phyloP scores from a whole-genome alignment of 2,888 invertebrate species.

The Hipparchia sbordonii region DNA sequence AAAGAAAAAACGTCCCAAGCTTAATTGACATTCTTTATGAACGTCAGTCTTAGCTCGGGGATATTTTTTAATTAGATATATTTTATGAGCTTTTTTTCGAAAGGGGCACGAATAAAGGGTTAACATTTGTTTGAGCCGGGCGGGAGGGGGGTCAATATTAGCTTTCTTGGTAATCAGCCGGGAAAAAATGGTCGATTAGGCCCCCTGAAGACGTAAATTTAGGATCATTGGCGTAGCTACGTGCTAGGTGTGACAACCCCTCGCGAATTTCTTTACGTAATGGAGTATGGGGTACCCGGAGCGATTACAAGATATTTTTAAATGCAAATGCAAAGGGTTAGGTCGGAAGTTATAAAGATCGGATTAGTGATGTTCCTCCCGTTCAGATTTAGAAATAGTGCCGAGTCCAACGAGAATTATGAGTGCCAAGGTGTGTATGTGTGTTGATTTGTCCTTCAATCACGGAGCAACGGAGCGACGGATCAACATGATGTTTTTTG shows the following conservation, averaged over 20 bases:
- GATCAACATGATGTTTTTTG: too few relatives aligned
- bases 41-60: conserved; percentile 81
- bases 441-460: too few relatives aligned
- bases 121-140: conserved; percentile 79
- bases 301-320: conserved; percentile 54
- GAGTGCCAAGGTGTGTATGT: too few relatives aligned
- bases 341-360: conserved; percentile 17
- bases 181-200: conserved; percentile 81
- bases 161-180: conserved; percentile 80
- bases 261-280: conserved; percentile 59
- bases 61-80: conserved; percentile 85
- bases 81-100: conserved; percentile 82
- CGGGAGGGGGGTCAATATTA: conserved; percentile 78
- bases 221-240: conserved; percentile 74
- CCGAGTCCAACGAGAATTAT: too few relatives aligned
- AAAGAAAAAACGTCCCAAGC: conserved; percentile 72
- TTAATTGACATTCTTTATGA: conserved; percentile 84
- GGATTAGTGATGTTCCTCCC: conserved; percentile 19
- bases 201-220: conserved; percentile 78
- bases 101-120: conserved; percentile 80
- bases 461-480: too few relatives aligned
- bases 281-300: conserved; percentile 44
- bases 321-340: conserved; percentile 28
- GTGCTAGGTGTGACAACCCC: conserved; percentile 57
- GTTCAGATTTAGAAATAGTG: not conserved